Evolutionary conservation across 1,140 invertebrate species (phyloP).

Genomic region (Lycorma delicatula): DNA sequence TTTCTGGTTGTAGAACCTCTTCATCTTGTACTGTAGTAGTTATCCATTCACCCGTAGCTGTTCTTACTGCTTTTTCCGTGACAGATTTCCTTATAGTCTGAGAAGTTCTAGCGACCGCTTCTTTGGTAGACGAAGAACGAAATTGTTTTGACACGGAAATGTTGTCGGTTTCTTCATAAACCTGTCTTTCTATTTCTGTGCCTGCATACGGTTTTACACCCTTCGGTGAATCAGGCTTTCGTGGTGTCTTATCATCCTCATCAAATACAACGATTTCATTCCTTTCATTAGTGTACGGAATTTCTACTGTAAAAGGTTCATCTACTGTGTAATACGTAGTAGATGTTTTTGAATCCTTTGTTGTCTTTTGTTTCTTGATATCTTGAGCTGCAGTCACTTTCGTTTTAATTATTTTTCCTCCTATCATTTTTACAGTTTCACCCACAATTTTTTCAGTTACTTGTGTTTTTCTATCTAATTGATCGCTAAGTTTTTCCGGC

Average conservation of each 20-base stretch:
- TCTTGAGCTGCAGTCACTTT: not conserved
- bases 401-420: constrained; percentile 21
- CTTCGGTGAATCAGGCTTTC: not conserved
- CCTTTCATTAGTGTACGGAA: not conserved
- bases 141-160: not conserved
- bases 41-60: not conserved
- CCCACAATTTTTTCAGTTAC: constrained; percentile 3
- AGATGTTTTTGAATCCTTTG: not conserved
- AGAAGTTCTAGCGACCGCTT: not conserved
- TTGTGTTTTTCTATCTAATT: constrained; percentile 5
- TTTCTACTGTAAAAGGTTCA: not conserved
- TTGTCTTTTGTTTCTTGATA: not conserved
- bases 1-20: not conserved
- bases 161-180: not conserved
- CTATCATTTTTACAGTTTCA: constrained; percentile 21
- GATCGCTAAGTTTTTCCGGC: not conserved
- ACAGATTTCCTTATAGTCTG: not conserved
- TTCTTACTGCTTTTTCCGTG: not conserved
- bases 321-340: not conserved
- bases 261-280: not conserved
- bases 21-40: not conserved
- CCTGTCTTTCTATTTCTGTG: too few relatives aligned
- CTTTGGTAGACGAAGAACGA: not conserved
- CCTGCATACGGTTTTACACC: too few relatives aligned
- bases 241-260: not conserved